These are phyloP conservation scores for Ephydatia muelleri DNA, from an alignment of 37 sponge, comb jelly and placozoan species.

Conservation along the genomic window DNA sequence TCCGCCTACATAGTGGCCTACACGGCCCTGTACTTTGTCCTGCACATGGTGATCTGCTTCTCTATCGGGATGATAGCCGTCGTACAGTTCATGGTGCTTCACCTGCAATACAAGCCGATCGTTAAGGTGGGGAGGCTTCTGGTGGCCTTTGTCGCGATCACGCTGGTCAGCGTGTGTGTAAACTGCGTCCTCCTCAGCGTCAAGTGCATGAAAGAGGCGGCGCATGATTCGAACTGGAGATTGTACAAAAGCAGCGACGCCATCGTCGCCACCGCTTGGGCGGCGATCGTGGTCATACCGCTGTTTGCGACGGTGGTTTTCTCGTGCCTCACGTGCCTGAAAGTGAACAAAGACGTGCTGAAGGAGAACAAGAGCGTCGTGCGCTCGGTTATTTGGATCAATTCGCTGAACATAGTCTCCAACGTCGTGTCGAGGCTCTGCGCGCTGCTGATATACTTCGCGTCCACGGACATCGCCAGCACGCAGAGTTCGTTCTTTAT, in stretches of 20 bases:
- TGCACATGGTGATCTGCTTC: neutral
- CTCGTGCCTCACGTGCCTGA: neutral
- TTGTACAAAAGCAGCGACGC: neutral
- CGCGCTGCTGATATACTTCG: neutral
- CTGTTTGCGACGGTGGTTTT: neutral
- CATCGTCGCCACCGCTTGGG: neutral
- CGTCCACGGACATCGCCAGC: neutral
- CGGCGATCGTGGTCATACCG: neutral
- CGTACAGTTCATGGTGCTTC: neutral
- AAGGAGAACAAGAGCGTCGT: neutral
- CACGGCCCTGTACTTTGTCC: neutral
- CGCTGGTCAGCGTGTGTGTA: neutral
- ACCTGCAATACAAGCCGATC: neutral
- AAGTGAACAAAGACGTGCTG: neutral
- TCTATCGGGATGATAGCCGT: neutral
- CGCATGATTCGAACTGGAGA: neutral
- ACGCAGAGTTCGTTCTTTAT: neutral
- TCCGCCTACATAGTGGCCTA: neutral
- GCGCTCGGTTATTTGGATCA: neutral
- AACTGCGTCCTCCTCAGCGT: neutral
- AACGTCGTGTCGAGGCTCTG: neutral
- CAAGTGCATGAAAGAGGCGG: neutral
- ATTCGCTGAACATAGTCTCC: neutral
- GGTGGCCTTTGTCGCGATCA: neutral
- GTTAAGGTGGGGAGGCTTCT: neutral